Evolutionary conservation across 1,140 invertebrate genomes (phyloP), one percentile per base, ranked within the genome.

Genomic region (Harlomillsia oculata): DNA sequence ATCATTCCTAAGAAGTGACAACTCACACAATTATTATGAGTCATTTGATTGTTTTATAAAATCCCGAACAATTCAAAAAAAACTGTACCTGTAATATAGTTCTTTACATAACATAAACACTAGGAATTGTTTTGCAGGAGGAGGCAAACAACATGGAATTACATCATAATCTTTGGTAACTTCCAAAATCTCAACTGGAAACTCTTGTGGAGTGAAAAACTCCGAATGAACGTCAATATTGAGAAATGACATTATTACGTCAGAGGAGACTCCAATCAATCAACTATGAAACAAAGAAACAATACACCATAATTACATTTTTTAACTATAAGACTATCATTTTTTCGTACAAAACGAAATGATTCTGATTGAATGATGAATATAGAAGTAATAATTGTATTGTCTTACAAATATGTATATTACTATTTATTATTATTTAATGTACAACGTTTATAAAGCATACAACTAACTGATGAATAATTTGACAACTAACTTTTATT

Each of bases 121-220:
- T 32, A 67, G 25, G 20, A 66, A 61, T 64, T 70, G 53, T 25
- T 64, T 65, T 1, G 60, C 54, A 13, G 49, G 39, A 14, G 60
- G 57, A 11, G 60, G 57, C 16, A 65, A 44, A 46, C 64, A 65
- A 29, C 64, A 65, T 6, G 60, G 28, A 26, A 65, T 50, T 6
- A 65, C 58, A 45, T 65, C 60, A 37, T 62, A 26, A 5, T 45
- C 36, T 46, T 60, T 60, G 5, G 63, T 56, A 20, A 52, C 48
- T 26, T 65, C 59, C 26, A 65, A 43, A 37, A 65, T 59, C 37
- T 65, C 63, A 8, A 78, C 81, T 72, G 85, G 82, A 69, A 82
- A 85, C 72, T 86, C 84, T 60, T 79, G 74, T 14, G 83, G 82
- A 43, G 83, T 85, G 69, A 85, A 85, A 18, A 80, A 78, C 63